Evolutionary conservation across 2,888 invertebrate species (phyloP).

Genomic region (Helleia helle): DNA sequence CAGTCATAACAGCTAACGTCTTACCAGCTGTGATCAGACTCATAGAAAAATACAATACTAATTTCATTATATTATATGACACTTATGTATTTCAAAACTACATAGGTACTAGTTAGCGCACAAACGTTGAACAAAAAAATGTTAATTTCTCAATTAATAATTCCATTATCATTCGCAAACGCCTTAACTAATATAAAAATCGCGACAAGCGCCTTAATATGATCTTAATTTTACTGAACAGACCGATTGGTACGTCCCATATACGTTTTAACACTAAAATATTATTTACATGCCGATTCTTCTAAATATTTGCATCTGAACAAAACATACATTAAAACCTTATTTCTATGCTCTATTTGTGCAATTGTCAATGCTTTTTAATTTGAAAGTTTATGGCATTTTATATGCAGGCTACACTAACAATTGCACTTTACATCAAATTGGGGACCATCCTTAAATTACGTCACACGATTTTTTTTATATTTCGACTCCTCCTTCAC

Average conservation of each 20-base stretch:
- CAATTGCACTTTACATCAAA: slow-evolving; percentile 63
- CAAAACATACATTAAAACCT: slow-evolving; percentile 71
- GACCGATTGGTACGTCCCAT: slow-evolving; percentile 45
- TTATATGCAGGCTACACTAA: slow-evolving; percentile 38
- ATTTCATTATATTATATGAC: slow-evolving; percentile 17
- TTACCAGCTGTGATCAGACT: slow-evolving; percentile 1
- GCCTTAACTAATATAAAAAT: slow-evolving; percentile 30
- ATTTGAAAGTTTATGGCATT: slow-evolving; percentile 36
- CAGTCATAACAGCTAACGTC: slow-evolving; percentile 1
- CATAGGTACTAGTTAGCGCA: slow-evolving; percentile 25
- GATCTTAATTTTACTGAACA: slow-evolving; percentile 45
- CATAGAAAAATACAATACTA: slow-evolving; percentile 21
- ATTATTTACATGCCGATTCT: slow-evolving; percentile 69
- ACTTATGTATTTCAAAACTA: slow-evolving; percentile 13
- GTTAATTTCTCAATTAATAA: slow-evolving; percentile 20
- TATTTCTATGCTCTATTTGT: slow-evolving; percentile 51
- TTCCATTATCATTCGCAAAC: slow-evolving; percentile 22
- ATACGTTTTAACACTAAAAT: slow-evolving; percentile 41
- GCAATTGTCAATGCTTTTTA: slow-evolving; percentile 52
- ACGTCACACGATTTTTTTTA: too few species aligned
- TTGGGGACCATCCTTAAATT: too few species aligned
- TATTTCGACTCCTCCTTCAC: too few species aligned
- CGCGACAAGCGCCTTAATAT: slow-evolving; percentile 39
- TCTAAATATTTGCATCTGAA: slow-evolving; percentile 74
- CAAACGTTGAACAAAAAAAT: slow-evolving; percentile 15